Evolutionary conservation across 23 tunicate genomes (phyloP).

Genomic region (Corella eumyota): DNA sequence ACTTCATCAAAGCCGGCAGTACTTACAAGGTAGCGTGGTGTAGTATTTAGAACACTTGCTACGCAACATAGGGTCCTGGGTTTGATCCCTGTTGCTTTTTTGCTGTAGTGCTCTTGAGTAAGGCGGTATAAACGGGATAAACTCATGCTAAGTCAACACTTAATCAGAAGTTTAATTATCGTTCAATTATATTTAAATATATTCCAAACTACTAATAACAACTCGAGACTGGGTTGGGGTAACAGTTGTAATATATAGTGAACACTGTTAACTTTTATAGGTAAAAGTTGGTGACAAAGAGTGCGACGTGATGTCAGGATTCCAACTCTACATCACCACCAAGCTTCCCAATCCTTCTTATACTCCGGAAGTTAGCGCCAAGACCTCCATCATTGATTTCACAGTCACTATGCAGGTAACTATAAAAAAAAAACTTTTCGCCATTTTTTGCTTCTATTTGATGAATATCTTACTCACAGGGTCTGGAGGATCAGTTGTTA

Average conservation of each 20-base stretch:
- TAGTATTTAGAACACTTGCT: too few species aligned
- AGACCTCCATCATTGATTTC: constrained; percentile 96
- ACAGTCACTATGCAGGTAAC: constrained; percentile 95
- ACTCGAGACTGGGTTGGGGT: too few species aligned
- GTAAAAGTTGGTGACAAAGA: constrained; percentile 99
- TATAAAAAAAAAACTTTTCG: neutral
- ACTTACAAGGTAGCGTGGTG: constrained; percentile 53
- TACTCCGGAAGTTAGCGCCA: constrained; percentile 98
- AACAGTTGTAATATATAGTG: too few species aligned
- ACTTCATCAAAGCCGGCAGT: constrained; percentile 91
- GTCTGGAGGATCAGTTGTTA: constrained; percentile 92
- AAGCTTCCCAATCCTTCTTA: constrained; percentile 96
- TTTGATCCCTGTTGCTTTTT: too few species aligned
- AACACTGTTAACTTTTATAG: too few species aligned
- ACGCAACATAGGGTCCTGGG: too few species aligned
- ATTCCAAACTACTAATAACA: too few species aligned
- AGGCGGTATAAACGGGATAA: too few species aligned
- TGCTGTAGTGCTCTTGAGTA: too few species aligned
- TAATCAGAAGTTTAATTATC: too few species aligned
- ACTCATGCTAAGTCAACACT: too few species aligned
- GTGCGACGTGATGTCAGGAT: constrained; percentile 94
- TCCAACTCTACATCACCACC: constrained; percentile 90
- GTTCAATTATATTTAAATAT: too few species aligned
- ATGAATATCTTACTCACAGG: constrained; percentile 18
- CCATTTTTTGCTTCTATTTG: constrained; percentile 19